phyloP scores from a whole-genome alignment of 2,113 vertebrate species.

The Gopherus flavomarginatus region DNA sequence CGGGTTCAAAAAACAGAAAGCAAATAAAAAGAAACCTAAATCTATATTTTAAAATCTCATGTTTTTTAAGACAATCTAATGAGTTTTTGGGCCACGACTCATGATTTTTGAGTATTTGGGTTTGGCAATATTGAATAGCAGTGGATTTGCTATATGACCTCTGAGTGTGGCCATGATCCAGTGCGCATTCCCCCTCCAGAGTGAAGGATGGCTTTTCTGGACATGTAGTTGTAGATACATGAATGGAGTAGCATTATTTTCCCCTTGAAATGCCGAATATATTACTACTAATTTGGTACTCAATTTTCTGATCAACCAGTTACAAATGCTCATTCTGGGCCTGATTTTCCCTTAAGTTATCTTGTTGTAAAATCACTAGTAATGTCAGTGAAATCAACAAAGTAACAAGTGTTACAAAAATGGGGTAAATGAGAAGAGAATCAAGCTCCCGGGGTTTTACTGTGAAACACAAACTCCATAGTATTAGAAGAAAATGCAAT shows the following conservation, averaged over 20 bases:
- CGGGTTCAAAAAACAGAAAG: background rate
- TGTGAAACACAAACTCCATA: background rate
- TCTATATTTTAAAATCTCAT: background rate
- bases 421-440: background rate
- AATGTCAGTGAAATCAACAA: background rate
- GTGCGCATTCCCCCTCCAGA: fast-evolving
- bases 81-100: background rate
- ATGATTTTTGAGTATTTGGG: background rate
- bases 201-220: background rate
- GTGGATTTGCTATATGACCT: background rate
- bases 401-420: background rate
- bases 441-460: background rate
- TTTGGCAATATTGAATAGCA: background rate
- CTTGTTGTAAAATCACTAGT: background rate
- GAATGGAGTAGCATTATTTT: background rate
- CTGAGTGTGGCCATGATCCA: background rate
- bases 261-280: too few relatives aligned
- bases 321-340: background rate
- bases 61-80: background rate
- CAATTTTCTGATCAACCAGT: too few relatives aligned
- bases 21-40: background rate
- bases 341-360: background rate
- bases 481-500: background rate
- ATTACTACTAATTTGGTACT: too few relatives aligned
- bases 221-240: background rate